Evolutionary conservation across 2,888 invertebrate genomes (phyloP).

Genomic region (Philereme transversata): DNA sequence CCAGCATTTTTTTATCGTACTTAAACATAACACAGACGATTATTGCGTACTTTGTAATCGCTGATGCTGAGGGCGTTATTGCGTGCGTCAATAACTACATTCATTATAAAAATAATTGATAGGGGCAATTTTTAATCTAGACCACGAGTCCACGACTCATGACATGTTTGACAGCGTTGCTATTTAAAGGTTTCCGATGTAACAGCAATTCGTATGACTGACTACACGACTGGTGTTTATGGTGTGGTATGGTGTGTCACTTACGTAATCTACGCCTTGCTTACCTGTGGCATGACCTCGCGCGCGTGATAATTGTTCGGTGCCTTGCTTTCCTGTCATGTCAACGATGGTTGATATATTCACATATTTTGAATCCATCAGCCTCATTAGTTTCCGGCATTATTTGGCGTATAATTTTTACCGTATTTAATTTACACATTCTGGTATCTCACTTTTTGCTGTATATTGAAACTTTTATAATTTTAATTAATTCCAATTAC

Average conservation of each 20-base stretch:
- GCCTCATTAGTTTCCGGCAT: not conserved
- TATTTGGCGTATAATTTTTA: not conserved
- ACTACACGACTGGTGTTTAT: slow-evolving; percentile 37
- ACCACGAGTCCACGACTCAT: slow-evolving; percentile 25
- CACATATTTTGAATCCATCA: not conserved
- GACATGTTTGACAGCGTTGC: slow-evolving; percentile 29
- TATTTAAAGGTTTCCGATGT: slow-evolving; percentile 39
- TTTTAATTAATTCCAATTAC: not conserved
- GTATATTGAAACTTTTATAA: not conserved
- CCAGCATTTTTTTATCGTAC: slow-evolving; percentile 1
- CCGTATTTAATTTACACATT: not conserved
- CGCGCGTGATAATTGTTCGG: slow-evolving; percentile 48
- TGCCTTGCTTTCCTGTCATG: slow-evolving; percentile 32
- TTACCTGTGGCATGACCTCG: slow-evolving; percentile 49
- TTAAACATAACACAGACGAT: slow-evolving; percentile 1
- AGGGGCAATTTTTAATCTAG: slow-evolving; percentile 26
- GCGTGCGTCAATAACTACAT: slow-evolving; percentile 14
- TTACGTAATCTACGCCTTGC: slow-evolving; percentile 53
- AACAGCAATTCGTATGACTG: slow-evolving; percentile 34
- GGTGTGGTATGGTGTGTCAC: slow-evolving; percentile 42
- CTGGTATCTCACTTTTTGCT: not conserved
- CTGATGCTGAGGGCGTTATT: slow-evolving; percentile 13
- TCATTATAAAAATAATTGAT: slow-evolving; percentile 20
- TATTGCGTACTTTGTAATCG: slow-evolving; percentile 1
- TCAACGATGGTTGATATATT: slow-evolving; percentile 4